phyloP scores from a whole-genome alignment of 2,113 vertebrate species.

The Phrynocephalus versicolor region DNA sequence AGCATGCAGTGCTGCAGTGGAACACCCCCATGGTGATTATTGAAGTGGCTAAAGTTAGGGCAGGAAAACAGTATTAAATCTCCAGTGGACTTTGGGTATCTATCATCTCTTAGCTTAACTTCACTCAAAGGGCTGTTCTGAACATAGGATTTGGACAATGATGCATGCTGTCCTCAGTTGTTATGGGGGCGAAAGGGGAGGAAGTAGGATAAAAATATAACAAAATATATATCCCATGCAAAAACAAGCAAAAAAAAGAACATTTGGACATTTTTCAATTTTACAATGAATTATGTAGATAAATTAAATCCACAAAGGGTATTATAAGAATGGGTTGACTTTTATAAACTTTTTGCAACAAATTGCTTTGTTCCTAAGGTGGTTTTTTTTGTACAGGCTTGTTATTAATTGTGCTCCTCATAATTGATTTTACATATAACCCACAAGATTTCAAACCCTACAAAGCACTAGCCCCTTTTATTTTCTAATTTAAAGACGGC shows the following conservation, averaged over 20 bases:
- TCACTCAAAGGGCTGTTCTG: background rate
- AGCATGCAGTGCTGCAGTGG: too few species aligned
- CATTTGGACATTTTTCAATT: conserved; percentile 43
- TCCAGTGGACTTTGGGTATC: background rate
- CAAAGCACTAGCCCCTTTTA: background rate
- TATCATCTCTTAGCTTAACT: background rate
- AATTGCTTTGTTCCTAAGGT: background rate
- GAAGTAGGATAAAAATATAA: background rate
- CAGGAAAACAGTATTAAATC: background rate
- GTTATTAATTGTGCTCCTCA: background rate
- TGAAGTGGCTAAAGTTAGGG: too few species aligned
- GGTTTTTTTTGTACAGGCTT: conserved; percentile 3
- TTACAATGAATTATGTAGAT: conserved; percentile 46
- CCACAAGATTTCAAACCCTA: conserved; percentile 17
- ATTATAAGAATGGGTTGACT: background rate
- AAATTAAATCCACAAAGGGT: conserved; percentile 30
- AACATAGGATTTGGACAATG: background rate
- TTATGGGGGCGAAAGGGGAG: too few species aligned
- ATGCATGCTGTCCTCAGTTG: background rate
- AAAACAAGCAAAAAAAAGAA: background rate
- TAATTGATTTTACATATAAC: conserved; percentile 44
- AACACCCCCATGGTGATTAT: too few species aligned
- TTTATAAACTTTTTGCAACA: conserved; percentile 31
- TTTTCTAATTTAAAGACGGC: background rate
- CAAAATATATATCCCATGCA: background rate